Conservation (phyloP, 2,797 vertebrate genomes). For the Mycteria americana region DNA sequence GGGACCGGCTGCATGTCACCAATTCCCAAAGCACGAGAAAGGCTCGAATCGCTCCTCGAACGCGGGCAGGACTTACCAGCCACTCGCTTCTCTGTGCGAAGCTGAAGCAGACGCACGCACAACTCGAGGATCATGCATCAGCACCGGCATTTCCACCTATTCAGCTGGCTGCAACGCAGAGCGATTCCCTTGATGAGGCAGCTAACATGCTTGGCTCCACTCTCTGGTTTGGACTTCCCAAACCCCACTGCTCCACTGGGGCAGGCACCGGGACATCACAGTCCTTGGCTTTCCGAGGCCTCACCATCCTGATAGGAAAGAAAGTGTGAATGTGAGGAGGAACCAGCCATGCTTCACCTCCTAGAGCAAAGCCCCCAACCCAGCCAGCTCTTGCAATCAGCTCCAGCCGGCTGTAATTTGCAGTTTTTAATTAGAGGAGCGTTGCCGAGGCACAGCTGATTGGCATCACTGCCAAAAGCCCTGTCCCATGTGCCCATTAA, state of each 20-base stretch:
- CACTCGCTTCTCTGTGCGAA: accelerated
- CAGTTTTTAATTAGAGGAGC: neutral
- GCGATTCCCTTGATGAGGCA: neutral
- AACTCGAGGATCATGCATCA: accelerated
- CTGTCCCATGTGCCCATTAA: neutral
- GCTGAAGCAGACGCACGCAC: accelerated
- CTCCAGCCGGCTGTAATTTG: neutral
- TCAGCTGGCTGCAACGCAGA: neutral
- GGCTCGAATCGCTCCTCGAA: accelerated
- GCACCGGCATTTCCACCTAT: accelerated
- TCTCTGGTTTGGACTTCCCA: neutral
- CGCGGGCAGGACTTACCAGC: accelerated
- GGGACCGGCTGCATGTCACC: accelerated
- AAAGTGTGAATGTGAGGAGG: neutral
- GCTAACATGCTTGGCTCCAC: accelerated
- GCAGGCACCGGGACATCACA: neutral
- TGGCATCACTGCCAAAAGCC: neutral
- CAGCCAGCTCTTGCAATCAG: neutral
- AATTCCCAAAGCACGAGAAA: accelerated
- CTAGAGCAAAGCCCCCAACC: neutral
- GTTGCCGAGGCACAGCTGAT: neutral
- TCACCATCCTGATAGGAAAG: neutral
- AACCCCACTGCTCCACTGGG: neutral
- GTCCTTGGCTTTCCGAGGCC: neutral
- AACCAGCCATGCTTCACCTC: neutral